Conservation (phyloP, 2,113 vertebrate genomes). For the Oreochromis aureus region DNA sequence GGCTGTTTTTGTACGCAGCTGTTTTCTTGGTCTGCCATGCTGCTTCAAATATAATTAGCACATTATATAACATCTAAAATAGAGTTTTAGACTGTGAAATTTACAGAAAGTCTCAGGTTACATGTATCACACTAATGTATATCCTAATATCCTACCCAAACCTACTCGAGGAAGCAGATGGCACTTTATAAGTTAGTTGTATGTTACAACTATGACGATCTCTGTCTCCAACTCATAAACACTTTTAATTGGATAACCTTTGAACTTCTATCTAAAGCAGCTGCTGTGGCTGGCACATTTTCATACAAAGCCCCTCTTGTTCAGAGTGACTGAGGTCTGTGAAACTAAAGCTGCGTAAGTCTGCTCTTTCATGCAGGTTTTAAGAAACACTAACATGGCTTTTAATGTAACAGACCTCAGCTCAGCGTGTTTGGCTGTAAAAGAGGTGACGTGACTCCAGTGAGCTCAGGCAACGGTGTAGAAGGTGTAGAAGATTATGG, state of each 20-base stretch:
- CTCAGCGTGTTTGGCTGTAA: background rate
- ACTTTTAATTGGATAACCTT: background rate
- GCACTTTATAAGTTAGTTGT: background rate
- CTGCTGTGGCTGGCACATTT: background rate
- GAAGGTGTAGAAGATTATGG: constrained; percentile 17
- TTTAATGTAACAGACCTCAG: background rate
- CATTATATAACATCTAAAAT: background rate
- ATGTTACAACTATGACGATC: background rate
- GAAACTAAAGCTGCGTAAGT: background rate
- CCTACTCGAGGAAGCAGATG: background rate
- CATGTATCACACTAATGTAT: background rate
- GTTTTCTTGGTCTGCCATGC: background rate
- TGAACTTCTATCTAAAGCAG: background rate
- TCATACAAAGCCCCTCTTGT: background rate
- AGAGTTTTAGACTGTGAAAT: background rate
- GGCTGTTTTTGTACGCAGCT: background rate
- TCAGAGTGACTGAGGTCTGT: background rate
- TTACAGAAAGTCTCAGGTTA: background rate
- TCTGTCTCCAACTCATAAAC: background rate
- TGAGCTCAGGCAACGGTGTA: background rate
- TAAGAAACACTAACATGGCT: background rate
- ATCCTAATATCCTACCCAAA: background rate
- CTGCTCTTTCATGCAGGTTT: background rate
- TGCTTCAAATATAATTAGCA: background rate
- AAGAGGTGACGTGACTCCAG: background rate